These are phyloP conservation scores for Brachystomella parvula DNA, from an alignment of 1,140 invertebrate genomes.

Conservation along the genomic window DNA sequence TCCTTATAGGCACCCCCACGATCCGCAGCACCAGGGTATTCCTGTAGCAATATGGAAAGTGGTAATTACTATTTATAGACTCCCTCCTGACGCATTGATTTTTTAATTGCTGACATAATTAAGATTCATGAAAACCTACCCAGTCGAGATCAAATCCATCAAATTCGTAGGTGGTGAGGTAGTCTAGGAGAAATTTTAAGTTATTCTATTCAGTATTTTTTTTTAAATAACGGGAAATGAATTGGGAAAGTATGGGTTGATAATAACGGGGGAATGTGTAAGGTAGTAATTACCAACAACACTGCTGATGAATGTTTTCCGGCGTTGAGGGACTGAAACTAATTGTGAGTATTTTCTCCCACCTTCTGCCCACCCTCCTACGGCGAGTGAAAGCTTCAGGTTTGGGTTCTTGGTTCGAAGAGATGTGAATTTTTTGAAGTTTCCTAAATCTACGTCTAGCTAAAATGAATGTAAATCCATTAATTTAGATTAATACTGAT, in stretches of 20 bases:
- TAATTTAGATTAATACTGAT: background rate
- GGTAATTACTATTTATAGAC: too few species aligned
- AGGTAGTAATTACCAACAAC: conserved; percentile 40
- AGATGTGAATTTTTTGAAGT: conserved; percentile 72
- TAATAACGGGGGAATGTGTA: too few species aligned
- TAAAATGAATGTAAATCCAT: conserved; percentile 37
- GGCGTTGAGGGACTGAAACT: conserved; percentile 36
- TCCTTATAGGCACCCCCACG: conserved; percentile 42
- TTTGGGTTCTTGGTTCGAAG: conserved; percentile 61
- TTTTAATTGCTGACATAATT: too few species aligned
- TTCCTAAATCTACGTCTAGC: conserved; percentile 63
- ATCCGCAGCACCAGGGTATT: conserved; percentile 42
- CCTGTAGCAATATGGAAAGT: too few species aligned
- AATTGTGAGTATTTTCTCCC: conserved; percentile 43
- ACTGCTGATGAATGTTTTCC: conserved; percentile 41
- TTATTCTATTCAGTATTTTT: too few species aligned
- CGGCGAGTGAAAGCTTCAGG: conserved; percentile 67
- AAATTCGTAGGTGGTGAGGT: too few species aligned
- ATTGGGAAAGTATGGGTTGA: too few species aligned
- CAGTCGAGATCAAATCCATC: conserved; percentile 46
- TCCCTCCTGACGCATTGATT: too few species aligned
- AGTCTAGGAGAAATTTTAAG: too few species aligned
- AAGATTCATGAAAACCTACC: too few species aligned
- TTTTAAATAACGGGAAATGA: too few species aligned
- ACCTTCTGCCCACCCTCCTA: conserved; percentile 42